Conservation (phyloP, 2,888 invertebrate genomes). For the Morpho helenor region DNA sequence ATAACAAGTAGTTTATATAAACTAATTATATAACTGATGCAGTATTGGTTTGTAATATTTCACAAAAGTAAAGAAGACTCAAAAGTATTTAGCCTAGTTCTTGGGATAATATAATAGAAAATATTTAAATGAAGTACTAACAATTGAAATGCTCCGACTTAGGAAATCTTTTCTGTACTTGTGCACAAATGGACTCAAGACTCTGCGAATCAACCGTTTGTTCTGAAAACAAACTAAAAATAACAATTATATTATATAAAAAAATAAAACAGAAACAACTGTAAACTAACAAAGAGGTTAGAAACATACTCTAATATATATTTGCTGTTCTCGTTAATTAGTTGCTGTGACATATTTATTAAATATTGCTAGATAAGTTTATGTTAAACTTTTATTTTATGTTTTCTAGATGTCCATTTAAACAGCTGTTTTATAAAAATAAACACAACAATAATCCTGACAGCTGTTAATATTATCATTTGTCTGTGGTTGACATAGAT, state of each 20-base stretch:
- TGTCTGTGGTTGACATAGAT: no score
- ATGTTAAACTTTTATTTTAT: constrained; percentile 1
- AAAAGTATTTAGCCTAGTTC: no score
- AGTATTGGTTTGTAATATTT: no score
- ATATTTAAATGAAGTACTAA: constrained; percentile 48
- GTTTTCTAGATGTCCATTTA: background rate
- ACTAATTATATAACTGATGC: no score
- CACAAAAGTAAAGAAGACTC: no score
- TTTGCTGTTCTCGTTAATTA: constrained; percentile 71
- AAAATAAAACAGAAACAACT: background rate
- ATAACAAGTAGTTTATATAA: no score
- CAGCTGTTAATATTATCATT: no score
- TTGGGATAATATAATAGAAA: no score
- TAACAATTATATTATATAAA: constrained; percentile 1
- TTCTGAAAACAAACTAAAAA: constrained; percentile 82
- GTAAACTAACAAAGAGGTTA: constrained; percentile 1
- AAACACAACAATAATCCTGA: background rate
- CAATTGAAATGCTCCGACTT: constrained; percentile 89
- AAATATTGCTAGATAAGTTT: background rate
- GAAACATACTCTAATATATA: constrained; percentile 69
- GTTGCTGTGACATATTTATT: constrained; percentile 56
- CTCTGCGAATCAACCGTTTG: constrained; percentile 86
- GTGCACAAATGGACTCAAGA: constrained; percentile 86
- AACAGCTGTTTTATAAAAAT: background rate
- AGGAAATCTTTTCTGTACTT: constrained; percentile 88